Conservation (phyloP, 2,888 invertebrate species). For the Syrista parreyssii region DNA sequence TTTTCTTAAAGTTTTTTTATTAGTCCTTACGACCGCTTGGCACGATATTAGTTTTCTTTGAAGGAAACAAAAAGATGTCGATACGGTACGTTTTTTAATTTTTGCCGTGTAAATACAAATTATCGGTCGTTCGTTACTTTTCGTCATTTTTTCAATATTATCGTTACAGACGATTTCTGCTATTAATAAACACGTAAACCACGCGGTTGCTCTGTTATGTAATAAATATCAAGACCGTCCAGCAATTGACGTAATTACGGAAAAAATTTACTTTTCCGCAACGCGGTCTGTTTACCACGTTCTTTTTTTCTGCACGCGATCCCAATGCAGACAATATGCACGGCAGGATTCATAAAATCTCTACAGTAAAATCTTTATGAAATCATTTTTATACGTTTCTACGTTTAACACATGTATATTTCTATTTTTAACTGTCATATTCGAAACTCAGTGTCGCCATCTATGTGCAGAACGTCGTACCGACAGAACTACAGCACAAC, state of each 20-base stretch:
- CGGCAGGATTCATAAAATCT: neutral
- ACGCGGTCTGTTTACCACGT: neutral
- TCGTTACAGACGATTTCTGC: neutral
- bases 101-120: neutral
- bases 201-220: neutral
- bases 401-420: neutral
- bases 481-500: neutral
- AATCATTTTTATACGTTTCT: neutral
- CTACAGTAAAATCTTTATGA: neutral
- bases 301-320: neutral
- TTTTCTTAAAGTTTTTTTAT: neutral
- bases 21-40: neutral
- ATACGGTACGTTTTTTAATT: neutral
- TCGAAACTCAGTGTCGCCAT: neutral
- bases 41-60: neutral
- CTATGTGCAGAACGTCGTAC: neutral
- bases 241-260: neutral
- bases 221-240: neutral
- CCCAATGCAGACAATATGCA: neutral
- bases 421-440: neutral
- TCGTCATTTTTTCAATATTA: too few relatives aligned
- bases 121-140: neutral
- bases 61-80: neutral
- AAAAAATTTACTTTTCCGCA: neutral
- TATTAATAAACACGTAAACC: neutral